These are phyloP conservation scores for Holacanthus passer DNA, from an alignment of 2,113 vertebrate species.

Conservation along the genomic window DNA sequence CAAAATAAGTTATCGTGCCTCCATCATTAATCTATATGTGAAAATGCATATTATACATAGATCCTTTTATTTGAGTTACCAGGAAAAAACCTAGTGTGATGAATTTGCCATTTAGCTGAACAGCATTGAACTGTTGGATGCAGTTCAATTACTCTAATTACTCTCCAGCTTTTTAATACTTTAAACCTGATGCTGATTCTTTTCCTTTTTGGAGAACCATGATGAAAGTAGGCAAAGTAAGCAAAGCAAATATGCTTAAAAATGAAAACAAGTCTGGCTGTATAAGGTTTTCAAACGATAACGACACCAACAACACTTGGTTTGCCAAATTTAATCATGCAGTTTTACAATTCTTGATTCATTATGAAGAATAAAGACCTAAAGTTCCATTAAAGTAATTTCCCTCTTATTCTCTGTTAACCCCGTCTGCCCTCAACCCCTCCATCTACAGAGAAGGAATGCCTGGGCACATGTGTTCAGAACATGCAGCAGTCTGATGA, in stretches of 20 bases:
- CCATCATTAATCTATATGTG: background rate
- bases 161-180: too few species aligned
- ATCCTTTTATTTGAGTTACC: slow-evolving; percentile 2
- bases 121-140: too few species aligned
- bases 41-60: background rate
- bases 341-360: background rate
- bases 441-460: slow-evolving; percentile 93
- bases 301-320: background rate
- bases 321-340: background rate
- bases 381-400: background rate
- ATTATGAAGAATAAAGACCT: background rate
- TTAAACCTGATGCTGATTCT: background rate
- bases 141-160: too few species aligned
- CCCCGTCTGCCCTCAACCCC: fast-evolving
- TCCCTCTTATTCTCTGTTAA: too few species aligned
- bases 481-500: slow-evolving; percentile 99
- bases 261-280: too few species aligned
- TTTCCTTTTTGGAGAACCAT: too few species aligned
- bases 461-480: slow-evolving; percentile 95
- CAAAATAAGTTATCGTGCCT: background rate
- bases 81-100: too few species aligned
- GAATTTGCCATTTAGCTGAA: too few species aligned
- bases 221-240: too few species aligned
- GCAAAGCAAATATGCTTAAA: too few species aligned
- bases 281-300: background rate